Evolutionary conservation across 2,113 vertebrate species (phyloP), one percentile per base, ranked within the genome.

Genomic region (Labeo rohita): DNA sequence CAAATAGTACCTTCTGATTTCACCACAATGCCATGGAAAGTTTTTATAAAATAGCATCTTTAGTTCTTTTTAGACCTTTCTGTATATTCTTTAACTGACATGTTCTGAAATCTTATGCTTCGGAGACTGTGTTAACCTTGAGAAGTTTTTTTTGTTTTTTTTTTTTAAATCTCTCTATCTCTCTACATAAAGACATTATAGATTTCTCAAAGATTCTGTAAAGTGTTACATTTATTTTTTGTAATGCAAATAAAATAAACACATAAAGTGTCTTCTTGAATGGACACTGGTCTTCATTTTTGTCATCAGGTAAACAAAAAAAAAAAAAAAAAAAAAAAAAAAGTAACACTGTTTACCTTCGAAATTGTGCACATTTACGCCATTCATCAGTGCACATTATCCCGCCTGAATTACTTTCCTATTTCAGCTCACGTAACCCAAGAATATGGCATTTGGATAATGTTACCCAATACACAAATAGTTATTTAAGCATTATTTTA

Each of bases 401-500:
- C 9, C 34, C 36, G 8, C 15, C 7, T 18, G 66, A 70, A 70
- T n/a, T 8, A 9, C 8, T 61, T 61, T 61, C 23, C 28, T 72
- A 43, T 63, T 43, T 72, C 9, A 4, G 68, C 16, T 72, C 36
- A 45, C 4, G 4, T 73, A 45, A 73, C 8, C n/a, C 34, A 54
- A 54, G 74, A 23, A 36, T 52, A 36, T 72, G 68, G 68, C 68
- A 39, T 36, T 72, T 43, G 23, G 15, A 52, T 49, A 52, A n/a
- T 77, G 3, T 77, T 50, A 28, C 45, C 21, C 10, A 45, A 45
- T 6, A 73, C 36, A 45, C 39, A 45, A 73, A 28, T 75, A 4
- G 45, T 75, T 49, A 28, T 23, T 15, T 50, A 75, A 75, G n/a
- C 45, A 75, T 15, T 75, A 73, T 73, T 45, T 74, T 75, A 50